Evolutionary conservation across 1,140 invertebrate genomes (phyloP).

Genomic region (Lordiphosa mommai): DNA sequence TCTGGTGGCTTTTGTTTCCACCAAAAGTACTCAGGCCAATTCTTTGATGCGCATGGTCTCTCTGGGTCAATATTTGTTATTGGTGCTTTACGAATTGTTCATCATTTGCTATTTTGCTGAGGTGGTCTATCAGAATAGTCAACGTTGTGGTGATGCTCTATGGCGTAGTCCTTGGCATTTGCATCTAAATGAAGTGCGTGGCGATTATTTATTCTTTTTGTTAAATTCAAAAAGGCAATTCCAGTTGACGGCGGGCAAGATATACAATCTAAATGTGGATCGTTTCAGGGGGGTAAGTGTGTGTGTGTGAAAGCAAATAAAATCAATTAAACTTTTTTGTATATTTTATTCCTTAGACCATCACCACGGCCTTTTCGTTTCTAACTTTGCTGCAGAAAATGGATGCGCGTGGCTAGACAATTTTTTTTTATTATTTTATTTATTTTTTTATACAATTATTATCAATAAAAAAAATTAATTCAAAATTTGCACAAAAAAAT

Average conservation of each 20-base stretch:
- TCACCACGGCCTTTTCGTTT: constrained; percentile 73
- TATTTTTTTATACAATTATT: constrained; percentile 34
- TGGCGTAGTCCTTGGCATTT: constrained; percentile 68
- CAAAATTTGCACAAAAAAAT: constrained; percentile 1
- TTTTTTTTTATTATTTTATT: constrained; percentile 5
- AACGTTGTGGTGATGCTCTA: constrained; percentile 63
- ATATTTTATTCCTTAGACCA: constrained; percentile 39
- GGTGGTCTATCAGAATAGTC: constrained; percentile 61
- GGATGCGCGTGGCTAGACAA: constrained; percentile 46
- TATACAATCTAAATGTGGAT: constrained; percentile 62
- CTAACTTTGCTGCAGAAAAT: constrained; percentile 68
- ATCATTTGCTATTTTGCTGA: constrained; percentile 75
- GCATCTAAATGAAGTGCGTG: constrained; percentile 50
- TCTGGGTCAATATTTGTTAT: constrained; percentile 55
- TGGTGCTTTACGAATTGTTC: constrained; percentile 61
- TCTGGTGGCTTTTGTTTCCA: constrained; percentile 62
- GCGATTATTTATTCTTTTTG: constrained; percentile 61
- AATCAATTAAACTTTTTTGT: not conserved
- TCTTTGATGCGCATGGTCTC: constrained; percentile 64
- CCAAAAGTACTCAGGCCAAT: constrained; percentile 62
- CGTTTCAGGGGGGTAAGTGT: constrained; percentile 58
- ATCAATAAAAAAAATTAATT: not conserved
- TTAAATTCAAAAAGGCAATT: constrained; percentile 49
- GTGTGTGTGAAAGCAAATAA: not conserved
- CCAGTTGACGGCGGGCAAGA: constrained; percentile 64